Evolutionary conservation across 2,797 vertebrate genomes (phyloP).

Genomic region (Rhyacichthys aspro): DNA sequence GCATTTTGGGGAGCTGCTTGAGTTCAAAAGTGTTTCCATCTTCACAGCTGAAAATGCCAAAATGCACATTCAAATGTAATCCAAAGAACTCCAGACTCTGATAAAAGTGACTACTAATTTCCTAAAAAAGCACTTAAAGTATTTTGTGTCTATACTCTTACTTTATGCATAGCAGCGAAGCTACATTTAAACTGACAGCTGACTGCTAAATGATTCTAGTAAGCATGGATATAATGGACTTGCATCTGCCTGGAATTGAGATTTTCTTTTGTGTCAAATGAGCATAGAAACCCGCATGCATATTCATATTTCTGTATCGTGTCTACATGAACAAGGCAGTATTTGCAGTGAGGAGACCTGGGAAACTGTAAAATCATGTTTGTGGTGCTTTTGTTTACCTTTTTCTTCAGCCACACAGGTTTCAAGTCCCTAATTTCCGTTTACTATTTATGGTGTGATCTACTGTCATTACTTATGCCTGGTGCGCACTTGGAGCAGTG

Average conservation of each 20-base stretch:
- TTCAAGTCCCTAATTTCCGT: slow-evolving; percentile 1
- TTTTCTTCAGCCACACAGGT: slow-evolving; percentile 24
- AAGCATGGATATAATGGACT: slow-evolving; percentile 43
- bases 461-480: slow-evolving; percentile 78
- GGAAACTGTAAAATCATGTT: slow-evolving; percentile 44
- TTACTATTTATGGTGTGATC: not conserved
- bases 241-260: slow-evolving; percentile 34
- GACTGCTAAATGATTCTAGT: slow-evolving; percentile 47
- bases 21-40: slow-evolving; percentile 19
- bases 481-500: slow-evolving; percentile 89
- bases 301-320: slow-evolving; percentile 34
- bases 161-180: slow-evolving; percentile 38
- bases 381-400: slow-evolving; percentile 38
- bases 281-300: slow-evolving; percentile 67
- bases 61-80: slow-evolving; percentile 11
- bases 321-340: slow-evolving; percentile 72
- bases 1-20: slow-evolving; percentile 10
- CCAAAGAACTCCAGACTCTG: slow-evolving; percentile 35
- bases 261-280: slow-evolving; percentile 33
- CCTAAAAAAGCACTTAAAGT: slow-evolving; percentile 3
- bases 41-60: not conserved
- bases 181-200: slow-evolving; percentile 32
- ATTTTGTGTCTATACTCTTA: slow-evolving; percentile 16
- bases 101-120: slow-evolving; percentile 7
- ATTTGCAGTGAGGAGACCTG: slow-evolving; percentile 65